Percentiles rank a stretch among this genome's conserved stretches.
phyloP scores from a whole-genome alignment of 2,888 invertebrate genomes.

The Cosmia trapezina region DNA sequence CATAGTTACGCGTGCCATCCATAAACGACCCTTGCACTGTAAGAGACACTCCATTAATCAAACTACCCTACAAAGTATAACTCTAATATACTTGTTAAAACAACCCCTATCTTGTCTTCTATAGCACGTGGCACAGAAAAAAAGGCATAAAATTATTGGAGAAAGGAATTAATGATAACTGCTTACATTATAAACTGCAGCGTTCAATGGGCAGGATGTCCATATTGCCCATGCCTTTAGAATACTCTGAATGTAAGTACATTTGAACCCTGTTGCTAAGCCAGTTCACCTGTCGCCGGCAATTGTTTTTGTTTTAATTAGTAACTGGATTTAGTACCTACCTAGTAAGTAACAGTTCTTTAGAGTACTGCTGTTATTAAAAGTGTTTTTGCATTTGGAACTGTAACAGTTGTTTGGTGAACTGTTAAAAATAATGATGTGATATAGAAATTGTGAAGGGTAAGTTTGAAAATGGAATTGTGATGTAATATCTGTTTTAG shows the following conservation, averaged over 20 bases:
- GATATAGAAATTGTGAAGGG: not conserved
- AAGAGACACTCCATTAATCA: constrained; percentile 89
- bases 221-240: constrained; percentile 70
- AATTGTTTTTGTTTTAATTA: constrained; percentile 37
- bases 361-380: not conserved
- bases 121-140: constrained; percentile 78
- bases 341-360: constrained; percentile 27
- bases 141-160: constrained; percentile 83
- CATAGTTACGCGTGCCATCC: constrained; percentile 85
- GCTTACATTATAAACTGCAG: constrained; percentile 86
- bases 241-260: constrained; percentile 72
- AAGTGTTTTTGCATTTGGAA: not conserved
- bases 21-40: constrained; percentile 86
- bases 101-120: constrained; percentile 89
- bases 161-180: constrained; percentile 83
- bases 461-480: constrained; percentile 5
- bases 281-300: constrained; percentile 78
- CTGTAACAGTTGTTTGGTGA: not conserved
- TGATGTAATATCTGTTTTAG: not conserved
- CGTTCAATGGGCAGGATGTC: constrained; percentile 84
- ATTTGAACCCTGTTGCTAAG: constrained; percentile 78
- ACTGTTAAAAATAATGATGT: not conserved
- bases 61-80: constrained; percentile 81
- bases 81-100: constrained; percentile 89
- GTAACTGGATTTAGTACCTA: constrained; percentile 1